A percentile compares a stretch with the other conserved stretches of the same genome.
phyloP scores from a whole-genome alignment of 2,797 vertebrate genomes.

The Pseudomugil tenellus region DNA sequence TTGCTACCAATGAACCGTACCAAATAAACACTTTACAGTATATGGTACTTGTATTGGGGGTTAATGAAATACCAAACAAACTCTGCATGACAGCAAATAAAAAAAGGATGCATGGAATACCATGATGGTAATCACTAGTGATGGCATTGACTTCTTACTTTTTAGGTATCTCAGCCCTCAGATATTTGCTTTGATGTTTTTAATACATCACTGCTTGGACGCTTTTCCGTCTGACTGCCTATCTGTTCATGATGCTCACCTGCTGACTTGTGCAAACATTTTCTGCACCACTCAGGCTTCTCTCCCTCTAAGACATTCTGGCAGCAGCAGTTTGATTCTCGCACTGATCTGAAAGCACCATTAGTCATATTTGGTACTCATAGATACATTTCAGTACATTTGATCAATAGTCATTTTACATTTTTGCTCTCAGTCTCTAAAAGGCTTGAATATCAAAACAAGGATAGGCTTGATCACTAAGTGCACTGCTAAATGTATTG shows the following conservation, averaged over 20 bases:
- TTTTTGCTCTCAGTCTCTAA: background rate
- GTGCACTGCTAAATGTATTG: background rate
- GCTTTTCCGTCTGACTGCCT: background rate
- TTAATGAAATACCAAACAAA: slow-evolving; percentile 30
- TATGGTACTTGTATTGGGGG: slow-evolving; percentile 28
- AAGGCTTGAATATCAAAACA: slow-evolving; percentile 7
- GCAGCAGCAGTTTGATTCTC: slow-evolving; percentile 45
- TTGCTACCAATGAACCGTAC: slow-evolving; percentile 18
- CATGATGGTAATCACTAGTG: slow-evolving; percentile 8
- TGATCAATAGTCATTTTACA: slow-evolving; percentile 19
- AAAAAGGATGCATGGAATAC: slow-evolving; percentile 32
- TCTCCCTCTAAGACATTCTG: slow-evolving; percentile 47
- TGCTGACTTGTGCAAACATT: slow-evolving; percentile 48
- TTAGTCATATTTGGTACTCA: slow-evolving; percentile 28
- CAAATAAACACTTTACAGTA: slow-evolving; percentile 34
- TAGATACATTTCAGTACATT: slow-evolving; percentile 26
- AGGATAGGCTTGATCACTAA: background rate
- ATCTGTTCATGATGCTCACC: slow-evolving; percentile 19
- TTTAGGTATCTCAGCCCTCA: slow-evolving; percentile 24
- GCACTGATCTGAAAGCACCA: slow-evolving; percentile 20
- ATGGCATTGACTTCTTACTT: slow-evolving; percentile 49
- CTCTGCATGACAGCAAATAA: slow-evolving; percentile 43
- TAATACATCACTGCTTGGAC: slow-evolving; percentile 11
- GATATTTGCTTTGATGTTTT: slow-evolving; percentile 18
- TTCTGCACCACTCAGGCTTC: slow-evolving; percentile 56